Evolutionary conservation across 23 tunicate species (phyloP).

Genomic region (Halocynthia aurantium): DNA sequence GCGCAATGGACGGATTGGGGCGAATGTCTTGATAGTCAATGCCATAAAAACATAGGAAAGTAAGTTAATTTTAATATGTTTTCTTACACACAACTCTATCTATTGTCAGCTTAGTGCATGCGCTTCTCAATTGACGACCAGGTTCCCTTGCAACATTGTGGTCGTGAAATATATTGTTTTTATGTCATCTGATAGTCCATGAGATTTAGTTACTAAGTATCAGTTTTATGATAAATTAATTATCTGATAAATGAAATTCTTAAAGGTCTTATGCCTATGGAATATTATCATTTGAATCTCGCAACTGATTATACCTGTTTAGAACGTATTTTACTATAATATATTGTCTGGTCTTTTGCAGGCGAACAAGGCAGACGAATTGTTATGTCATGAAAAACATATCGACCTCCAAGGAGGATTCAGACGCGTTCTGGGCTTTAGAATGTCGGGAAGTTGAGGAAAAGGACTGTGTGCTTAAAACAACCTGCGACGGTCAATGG

Average conservation of each 20-base stretch:
- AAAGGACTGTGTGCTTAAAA: neutral
- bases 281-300: too few species aligned
- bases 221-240: neutral
- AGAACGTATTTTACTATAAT: too few species aligned
- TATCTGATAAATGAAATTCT: neutral
- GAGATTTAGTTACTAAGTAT: neutral
- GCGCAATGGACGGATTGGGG: constrained; percentile 4
- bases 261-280: neutral
- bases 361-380: constrained; percentile 1
- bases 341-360: neutral
- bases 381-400: neutral
- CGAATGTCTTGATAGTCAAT: neutral
- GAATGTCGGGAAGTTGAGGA: neutral
- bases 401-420: neutral
- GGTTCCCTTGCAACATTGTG: too few species aligned
- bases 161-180: neutral
- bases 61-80: neutral
- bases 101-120: too few species aligned
- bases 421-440: neutral
- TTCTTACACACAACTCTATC: too few species aligned
- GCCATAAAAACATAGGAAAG: neutral
- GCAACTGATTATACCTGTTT: too few species aligned
- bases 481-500: neutral
- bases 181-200: neutral
- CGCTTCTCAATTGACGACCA: too few species aligned